Percentiles rank a stretch among this genome's conserved stretches.
Conservation (phyloP, 1,140 invertebrate species). For the Palaemon carinicauda region DNA sequence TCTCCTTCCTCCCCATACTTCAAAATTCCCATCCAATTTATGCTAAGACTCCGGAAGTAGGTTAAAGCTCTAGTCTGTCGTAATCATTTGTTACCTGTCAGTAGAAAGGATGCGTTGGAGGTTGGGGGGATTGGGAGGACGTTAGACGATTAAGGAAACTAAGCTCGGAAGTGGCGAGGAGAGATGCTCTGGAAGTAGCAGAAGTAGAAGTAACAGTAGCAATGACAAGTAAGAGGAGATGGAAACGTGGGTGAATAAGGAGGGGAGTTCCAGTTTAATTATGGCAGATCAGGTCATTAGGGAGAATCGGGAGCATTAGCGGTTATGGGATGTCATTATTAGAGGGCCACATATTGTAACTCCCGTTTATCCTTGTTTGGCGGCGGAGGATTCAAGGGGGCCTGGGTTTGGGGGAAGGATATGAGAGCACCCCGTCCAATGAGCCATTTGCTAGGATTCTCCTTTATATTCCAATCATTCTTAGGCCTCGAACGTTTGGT, state of each 20-base stretch:
- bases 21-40: no score
- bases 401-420: no score
- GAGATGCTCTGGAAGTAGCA: not conserved
- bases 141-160: not conserved
- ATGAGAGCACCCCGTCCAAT: no score
- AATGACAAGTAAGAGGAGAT: not conserved
- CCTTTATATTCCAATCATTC: no score
- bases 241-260: not conserved
- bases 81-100: no score
- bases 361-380: not conserved
- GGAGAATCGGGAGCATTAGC: constrained; percentile 30
- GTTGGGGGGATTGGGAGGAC: not conserved
- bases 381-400: not conserved
- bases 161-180: no score
- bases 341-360: constrained; percentile 18
- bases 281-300: constrained; percentile 36
- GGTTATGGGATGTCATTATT: constrained; percentile 29
- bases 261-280: constrained; percentile 5
- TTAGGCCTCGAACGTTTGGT: no score
- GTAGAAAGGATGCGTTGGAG: not conserved
- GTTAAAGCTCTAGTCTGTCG: no score
- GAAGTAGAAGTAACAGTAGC: not conserved
- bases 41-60: no score
- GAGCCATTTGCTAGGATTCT: no score
- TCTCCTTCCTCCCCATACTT: no score